Conservation (phyloP, 2,113 vertebrate species). For the Fulmarus glacialis region DNA sequence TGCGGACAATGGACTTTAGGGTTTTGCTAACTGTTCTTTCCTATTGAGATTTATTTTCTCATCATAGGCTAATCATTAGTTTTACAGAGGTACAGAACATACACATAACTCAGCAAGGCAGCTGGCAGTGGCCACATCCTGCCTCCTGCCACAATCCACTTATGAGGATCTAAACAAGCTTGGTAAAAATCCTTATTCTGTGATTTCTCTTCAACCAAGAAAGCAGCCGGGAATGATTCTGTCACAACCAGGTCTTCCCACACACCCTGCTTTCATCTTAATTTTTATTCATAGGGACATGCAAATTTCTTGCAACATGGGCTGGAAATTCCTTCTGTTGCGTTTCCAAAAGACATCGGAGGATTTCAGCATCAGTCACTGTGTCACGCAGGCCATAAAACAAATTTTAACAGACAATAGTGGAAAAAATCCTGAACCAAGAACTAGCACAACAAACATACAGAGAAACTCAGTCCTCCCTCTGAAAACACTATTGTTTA, state of each 20-base stretch:
- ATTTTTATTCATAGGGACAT: conserved; percentile 43
- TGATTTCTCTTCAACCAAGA: neutral
- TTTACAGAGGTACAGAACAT: neutral
- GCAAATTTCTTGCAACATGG: neutral
- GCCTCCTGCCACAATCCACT: neutral
- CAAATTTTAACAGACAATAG: neutral
- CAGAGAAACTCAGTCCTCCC: neutral
- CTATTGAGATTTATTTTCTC: neutral
- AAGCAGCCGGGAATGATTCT: neutral
- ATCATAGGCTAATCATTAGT: neutral
- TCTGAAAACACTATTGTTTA: neutral
- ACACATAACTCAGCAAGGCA: neutral
- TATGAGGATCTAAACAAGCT: neutral
- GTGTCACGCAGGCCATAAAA: neutral
- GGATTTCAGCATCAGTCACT: neutral
- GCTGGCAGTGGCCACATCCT: neutral
- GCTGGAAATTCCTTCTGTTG: neutral
- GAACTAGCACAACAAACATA: neutral
- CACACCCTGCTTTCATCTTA: conserved; percentile 12
- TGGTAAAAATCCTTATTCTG: neutral
- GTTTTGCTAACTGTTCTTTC: neutral
- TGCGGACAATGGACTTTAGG: neutral
- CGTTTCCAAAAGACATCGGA: neutral
- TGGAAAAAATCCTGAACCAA: neutral
- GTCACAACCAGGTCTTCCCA: conserved; percentile 39